Evolutionary conservation across 2,888 invertebrate genomes (phyloP).

Genomic region (Homarus gammarus): DNA sequence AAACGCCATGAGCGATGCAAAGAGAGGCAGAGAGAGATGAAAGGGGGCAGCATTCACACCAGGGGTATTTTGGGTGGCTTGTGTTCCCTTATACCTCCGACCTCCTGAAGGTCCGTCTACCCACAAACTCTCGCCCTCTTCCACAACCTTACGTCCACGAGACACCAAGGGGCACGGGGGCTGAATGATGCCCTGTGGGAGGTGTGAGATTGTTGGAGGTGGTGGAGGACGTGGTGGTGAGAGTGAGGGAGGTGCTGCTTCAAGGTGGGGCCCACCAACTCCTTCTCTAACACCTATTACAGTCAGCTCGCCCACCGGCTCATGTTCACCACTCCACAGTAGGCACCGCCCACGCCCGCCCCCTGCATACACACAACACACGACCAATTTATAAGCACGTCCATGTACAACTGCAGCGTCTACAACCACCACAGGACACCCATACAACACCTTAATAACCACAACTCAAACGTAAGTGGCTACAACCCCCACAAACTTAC

Average conservation of each 20-base stretch:
- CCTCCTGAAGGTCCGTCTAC: slow-evolving; percentile 16
- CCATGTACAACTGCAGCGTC: too few relatives aligned
- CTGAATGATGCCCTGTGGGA: slow-evolving; percentile 27
- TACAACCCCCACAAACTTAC: too few relatives aligned
- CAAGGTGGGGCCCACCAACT: slow-evolving; percentile 9
- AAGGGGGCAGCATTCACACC: slow-evolving; percentile 3
- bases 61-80: slow-evolving; percentile 30
- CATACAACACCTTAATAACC: too few relatives aligned
- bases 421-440: too few relatives aligned
- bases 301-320: slow-evolving; percentile 33
- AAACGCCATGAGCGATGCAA: slow-evolving; percentile 2
- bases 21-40: neutral
- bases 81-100: slow-evolving; percentile 13
- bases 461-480: too few relatives aligned
- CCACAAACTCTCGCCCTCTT: slow-evolving; percentile 13
- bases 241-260: slow-evolving; percentile 1
- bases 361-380: too few relatives aligned
- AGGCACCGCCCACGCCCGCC: neutral
- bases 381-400: too few relatives aligned
- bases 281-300: slow-evolving; percentile 40
- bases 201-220: neutral
- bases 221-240: neutral
- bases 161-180: neutral
- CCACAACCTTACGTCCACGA: slow-evolving; percentile 8
- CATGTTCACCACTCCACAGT: slow-evolving; percentile 14